Percentiles rank a stretch among this genome's conserved stretches.
phyloP scores from a whole-genome alignment of 2,888 invertebrate genomes.

The Nephrotoma appendiculata region DNA sequence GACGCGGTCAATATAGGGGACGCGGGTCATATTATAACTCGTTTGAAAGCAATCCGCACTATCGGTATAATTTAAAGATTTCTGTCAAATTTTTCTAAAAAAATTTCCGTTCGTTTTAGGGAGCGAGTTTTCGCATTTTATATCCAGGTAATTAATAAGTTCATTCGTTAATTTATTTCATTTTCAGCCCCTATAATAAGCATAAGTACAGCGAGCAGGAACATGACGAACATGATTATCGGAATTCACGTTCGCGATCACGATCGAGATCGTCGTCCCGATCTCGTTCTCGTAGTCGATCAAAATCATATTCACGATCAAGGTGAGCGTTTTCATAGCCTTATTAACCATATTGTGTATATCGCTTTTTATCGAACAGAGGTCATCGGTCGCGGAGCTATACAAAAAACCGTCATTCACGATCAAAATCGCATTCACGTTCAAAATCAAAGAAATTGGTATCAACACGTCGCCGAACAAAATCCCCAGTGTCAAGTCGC shows the following conservation, averaged over 20 bases:
- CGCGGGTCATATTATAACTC: constrained; percentile 19
- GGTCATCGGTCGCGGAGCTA: constrained; percentile 23
- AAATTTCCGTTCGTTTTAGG: background rate
- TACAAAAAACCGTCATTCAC: constrained; percentile 25
- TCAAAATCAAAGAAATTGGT: constrained; percentile 10
- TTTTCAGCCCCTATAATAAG: constrained; percentile 41
- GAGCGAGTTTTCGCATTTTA: background rate
- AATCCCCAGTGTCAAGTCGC: constrained; percentile 18
- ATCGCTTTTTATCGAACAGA: constrained; percentile 19
- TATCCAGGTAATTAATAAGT: constrained; percentile 12
- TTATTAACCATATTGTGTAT: constrained; percentile 12
- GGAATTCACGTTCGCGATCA: background rate
- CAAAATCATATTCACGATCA: constrained; percentile 17
- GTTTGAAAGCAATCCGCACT: constrained; percentile 17
- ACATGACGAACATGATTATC: constrained; percentile 18
- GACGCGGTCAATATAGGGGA: background rate
- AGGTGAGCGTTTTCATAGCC: constrained; percentile 12
- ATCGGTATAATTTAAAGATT: constrained; percentile 8
- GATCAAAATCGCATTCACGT: constrained; percentile 17
- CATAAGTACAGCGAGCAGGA: constrained; percentile 35
- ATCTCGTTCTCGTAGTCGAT: constrained; percentile 15
- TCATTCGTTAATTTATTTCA: constrained; percentile 14
- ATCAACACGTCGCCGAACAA: constrained; percentile 12
- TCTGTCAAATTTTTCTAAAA: background rate
- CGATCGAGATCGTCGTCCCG: constrained; percentile 11